Evolutionary conservation across 2,113 vertebrate genomes (phyloP), one percentile per base, ranked within the genome.

Genomic region (Apteryx mantelli): DNA sequence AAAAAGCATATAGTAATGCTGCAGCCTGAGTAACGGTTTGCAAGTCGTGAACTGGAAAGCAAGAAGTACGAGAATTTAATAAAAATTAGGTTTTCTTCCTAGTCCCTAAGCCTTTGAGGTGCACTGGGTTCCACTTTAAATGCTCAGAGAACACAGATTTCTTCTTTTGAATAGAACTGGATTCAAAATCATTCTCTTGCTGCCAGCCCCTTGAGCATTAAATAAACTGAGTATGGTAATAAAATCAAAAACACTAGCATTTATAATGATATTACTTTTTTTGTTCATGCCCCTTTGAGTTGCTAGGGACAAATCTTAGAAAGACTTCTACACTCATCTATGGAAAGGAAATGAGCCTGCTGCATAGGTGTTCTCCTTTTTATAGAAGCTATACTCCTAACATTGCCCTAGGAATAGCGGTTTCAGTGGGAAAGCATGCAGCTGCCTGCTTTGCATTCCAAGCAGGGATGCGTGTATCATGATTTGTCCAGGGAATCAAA

Each of bases 1-100:
- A 86, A 91, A 74, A 89, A 83, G 68, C 60, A 93, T 76, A 65
- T 68, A 78, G 74, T 91, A 79, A 86, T 80, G 86, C 55, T 60
- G 90, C 40, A 89, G 79, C 74, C 69, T 89, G 91, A 87, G 81
- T 93, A 86, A 74, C 14, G 60, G 30, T 84, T 92, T 61, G 30
- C 40, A 91, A 87, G 18, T 79, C 61, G 83, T 44, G 38, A 89
- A 20, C 28, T 61, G 68, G 38, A 26, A 22, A 56, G 61, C 61
- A 95, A 88, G 75, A 90, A 79, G 64, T 73, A 71, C 13, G 22
- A 82, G n/a, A 85, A 76, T 61, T 89, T 60, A 64, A 79, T 34
- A 56, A 82, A 79, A 78, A 68, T 12, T 36, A 44, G 5, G 3
- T 15, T 9, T 7, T 58, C 64, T 86, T 83, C 9, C 50, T 93